phyloP scores from a whole-genome alignment of 2,113 vertebrate genomes.

The Petromus typicus region DNA sequence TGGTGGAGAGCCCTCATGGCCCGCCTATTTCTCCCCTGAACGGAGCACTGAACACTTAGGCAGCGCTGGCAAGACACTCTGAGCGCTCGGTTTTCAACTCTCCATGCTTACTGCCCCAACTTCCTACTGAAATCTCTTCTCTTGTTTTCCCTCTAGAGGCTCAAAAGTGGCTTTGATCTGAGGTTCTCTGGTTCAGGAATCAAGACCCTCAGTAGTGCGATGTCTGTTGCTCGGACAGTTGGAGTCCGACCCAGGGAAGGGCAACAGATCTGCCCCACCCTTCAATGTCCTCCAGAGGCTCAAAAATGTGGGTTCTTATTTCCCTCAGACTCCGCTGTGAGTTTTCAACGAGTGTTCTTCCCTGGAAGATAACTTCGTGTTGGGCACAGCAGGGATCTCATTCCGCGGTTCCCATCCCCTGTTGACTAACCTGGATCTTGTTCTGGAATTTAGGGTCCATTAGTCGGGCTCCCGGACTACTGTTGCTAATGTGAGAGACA shows the following conservation, averaged over 20 bases:
- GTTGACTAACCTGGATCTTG: background rate
- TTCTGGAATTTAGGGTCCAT: background rate
- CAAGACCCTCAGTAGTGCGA: background rate
- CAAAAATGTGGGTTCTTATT: background rate
- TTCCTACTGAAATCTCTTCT: background rate
- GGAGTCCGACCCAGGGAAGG: background rate
- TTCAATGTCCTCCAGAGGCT: background rate
- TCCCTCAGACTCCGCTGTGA: background rate
- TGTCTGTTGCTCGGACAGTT: background rate
- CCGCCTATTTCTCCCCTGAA: accelerated
- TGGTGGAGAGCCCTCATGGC: background rate
- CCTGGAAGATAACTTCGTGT: background rate
- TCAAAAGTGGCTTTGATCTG: background rate
- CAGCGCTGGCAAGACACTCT: accelerated
- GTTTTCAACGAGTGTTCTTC: background rate
- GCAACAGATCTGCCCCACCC: background rate
- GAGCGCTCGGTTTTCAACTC: accelerated
- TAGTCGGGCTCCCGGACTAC: background rate
- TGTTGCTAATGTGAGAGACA: background rate
- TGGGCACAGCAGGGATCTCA: too few relatives aligned
- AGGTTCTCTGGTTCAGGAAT: background rate
- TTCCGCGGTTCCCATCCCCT: background rate
- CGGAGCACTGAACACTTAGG: accelerated
- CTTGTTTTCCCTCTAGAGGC: background rate
- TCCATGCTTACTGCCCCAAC: background rate